Evolutionary conservation across 2,113 vertebrate genomes (phyloP), one percentile per base, ranked within the genome.

Genomic region (Peucedramus taeniatus): DNA sequence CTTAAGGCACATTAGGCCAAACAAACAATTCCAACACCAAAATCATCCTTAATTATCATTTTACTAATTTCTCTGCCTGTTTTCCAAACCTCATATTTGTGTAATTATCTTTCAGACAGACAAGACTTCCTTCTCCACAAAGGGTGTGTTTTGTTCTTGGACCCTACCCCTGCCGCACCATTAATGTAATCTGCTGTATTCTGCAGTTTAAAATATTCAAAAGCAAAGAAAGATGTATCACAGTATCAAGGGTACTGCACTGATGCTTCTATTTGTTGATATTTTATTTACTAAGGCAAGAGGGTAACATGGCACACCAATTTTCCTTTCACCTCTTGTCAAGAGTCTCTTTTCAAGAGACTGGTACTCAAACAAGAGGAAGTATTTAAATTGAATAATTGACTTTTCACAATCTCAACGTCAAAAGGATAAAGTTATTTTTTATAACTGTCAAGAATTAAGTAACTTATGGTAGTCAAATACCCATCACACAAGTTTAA

Each of bases 401-500:
- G 18, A 57, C 63, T 65, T 70, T 57, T 13, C 37, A 83, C 31
- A 75, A 30, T 8, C 24, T 75, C 10, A 17, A 44, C 15, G 9
- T 51, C n/a, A 84, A 89, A 87, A 14, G 11, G 14, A 72, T 66
- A 24, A 76, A 65, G 15, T 31, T 68, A 15, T 17, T 64, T 78
- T 63, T 40, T 5, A 21, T 44, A 74, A 42, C 13, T 59, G 10
- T 23, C 39, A 57, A 76, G 13, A 86, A 77, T 49, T 28, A 87
- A 54, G 9, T 53, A 28, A 72, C 23, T 72, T 31, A 64, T 6
- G 5, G 17, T 17, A 72, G 2, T 44, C 14, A 94, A 92, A 56
- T 56, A 56, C 6, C 19, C n/a, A 64, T 10, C 33, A 30, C 14
- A 53, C 0, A 0, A 51, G 20, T 40, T 93, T 45, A 76, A 49